phyloP scores from a whole-genome alignment of 2,113 vertebrate genomes.

The Amblyornis subalaris region DNA sequence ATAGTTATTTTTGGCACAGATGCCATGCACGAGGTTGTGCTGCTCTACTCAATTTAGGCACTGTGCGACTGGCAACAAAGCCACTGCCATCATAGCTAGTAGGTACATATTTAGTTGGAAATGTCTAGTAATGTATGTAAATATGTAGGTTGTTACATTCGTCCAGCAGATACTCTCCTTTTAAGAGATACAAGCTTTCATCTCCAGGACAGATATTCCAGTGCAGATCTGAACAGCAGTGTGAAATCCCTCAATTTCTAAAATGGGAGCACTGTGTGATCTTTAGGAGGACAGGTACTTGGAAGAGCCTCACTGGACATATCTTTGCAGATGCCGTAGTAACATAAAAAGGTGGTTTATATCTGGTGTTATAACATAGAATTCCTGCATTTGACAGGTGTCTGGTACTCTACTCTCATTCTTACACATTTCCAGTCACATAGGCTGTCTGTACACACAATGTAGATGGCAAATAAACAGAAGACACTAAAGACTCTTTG shows the following conservation, averaged over 20 bases:
- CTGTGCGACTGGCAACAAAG: background rate
- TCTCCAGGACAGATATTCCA: background rate
- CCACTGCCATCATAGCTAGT: background rate
- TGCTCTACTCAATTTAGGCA: background rate
- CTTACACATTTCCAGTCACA: background rate
- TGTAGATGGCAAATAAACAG: background rate
- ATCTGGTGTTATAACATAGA: background rate
- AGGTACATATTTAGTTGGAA: background rate
- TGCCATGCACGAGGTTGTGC: background rate
- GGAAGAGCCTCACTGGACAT: background rate
- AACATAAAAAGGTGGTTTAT: background rate
- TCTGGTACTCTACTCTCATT: background rate
- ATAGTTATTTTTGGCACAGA: background rate
- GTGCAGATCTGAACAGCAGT: background rate
- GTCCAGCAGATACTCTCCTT: background rate
- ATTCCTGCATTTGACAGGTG: background rate
- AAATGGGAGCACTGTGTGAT: background rate
- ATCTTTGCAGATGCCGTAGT: background rate
- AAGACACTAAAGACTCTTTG: background rate
- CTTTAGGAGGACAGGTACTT: background rate
- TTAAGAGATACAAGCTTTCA: background rate
- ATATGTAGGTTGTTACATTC: background rate
- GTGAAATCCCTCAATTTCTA: background rate
- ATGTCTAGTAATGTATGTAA: background rate
- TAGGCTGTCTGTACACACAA: background rate